Base-by-base conservation (phyloP, 2,888 invertebrate species). In the Scaptomyza tumidula region DNA sequence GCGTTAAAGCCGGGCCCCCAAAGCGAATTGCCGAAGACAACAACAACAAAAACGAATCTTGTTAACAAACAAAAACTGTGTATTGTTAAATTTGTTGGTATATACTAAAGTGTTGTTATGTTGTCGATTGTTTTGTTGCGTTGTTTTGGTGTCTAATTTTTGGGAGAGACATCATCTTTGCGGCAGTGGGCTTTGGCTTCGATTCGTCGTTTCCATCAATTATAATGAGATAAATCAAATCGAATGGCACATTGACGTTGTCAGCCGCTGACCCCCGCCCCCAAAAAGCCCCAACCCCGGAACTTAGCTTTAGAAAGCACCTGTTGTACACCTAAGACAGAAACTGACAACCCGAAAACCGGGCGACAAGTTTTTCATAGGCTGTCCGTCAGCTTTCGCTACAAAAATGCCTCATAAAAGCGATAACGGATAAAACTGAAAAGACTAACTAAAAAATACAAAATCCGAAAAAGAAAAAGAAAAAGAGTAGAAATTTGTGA, bases 361-460 rank as follows among this genome's bases (percentile, higher is more conserved):
- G 66, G 62, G 70, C 84, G 78, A 86, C 83, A 84, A 87, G 85
- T 84, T 89, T 83, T 76, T 78, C 80, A 75, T 73, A 57, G 71
- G 67, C 78, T 44, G 68, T 64, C 43, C 48, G 19, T 67, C 55
- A 74, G 88, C 89, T 86, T 86, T 86, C 86, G 86, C 89, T 89
- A 86, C 82, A 86, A 86, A 86, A 89, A 86, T 86, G 78, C 88
- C 76, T 89, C 89, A 80, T 87, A 86, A 89, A 78, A 77, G 68
- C 77, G 65, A 75, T 71, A 65, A 56, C 60, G 69, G 48, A 76
- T 49, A 70, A 53, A 50, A 62, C n/a, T 2, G 7, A 41, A 49
- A 71, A 64, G 39, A 61, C 35, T 56, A 75, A 65, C 56, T 56
- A 55, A 64, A 61, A 72, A 53, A 50, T 33, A 45, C 14, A 45